Percentiles rank a stretch among this genome's conserved stretches.
Conservation (phyloP, 2,113 vertebrate species). For the Gymnogyps californianus region DNA sequence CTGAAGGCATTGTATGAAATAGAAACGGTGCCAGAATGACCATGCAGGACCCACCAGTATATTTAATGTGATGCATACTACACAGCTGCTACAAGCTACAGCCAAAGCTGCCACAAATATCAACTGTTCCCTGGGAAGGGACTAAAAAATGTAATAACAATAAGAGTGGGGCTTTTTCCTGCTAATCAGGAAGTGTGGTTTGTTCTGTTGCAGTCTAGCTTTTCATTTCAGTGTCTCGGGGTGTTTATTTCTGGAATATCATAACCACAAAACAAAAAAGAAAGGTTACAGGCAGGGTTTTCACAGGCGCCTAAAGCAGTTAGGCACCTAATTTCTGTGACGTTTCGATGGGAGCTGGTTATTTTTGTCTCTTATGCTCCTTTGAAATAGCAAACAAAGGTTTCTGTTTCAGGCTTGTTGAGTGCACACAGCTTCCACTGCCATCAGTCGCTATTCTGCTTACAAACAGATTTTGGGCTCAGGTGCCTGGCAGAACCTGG, state of each 20-base stretch:
- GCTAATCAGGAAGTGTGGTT: not conserved
- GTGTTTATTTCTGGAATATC: slow-evolving; percentile 4
- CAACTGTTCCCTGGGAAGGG: slow-evolving; percentile 45
- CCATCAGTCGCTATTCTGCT: accelerated
- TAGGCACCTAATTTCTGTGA: not conserved
- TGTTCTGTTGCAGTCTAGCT: not conserved
- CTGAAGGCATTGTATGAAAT: slow-evolving; percentile 64
- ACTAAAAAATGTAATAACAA: not conserved
- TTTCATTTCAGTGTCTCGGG: not conserved
- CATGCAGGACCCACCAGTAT: slow-evolving; percentile 27
- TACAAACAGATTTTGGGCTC: not conserved
- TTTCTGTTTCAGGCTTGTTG: not conserved
- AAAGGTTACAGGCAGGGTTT: not conserved
- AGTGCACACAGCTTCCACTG: not conserved
- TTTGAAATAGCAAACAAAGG: not conserved
- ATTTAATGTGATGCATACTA: slow-evolving; percentile 49
- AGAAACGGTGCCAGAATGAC: slow-evolving; percentile 45
- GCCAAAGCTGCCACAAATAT: slow-evolving; percentile 44
- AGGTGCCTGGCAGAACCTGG: not conserved
- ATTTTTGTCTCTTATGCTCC: not conserved
- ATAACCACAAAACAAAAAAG: not conserved
- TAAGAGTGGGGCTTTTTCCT: not conserved
- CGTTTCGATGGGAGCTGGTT: not conserved
- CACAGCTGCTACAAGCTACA: slow-evolving; percentile 19
- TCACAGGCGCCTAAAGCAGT: not conserved